Base-by-base conservation (phyloP, 2,888 invertebrate species). In the Synanthedon formicaeformis region DNA sequence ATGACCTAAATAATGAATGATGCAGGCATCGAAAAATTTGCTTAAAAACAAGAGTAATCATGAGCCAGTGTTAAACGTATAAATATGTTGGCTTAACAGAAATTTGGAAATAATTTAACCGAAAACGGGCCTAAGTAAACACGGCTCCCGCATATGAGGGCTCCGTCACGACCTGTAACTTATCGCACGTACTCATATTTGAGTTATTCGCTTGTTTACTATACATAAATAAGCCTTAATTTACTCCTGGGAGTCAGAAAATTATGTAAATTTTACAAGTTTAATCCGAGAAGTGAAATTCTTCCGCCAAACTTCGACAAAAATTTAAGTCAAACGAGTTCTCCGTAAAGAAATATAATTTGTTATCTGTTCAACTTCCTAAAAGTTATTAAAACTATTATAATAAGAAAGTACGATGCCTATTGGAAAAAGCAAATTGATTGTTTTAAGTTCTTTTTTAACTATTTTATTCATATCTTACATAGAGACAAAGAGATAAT, bases 91-190 rank as follows among this genome's bases (percentile, higher is more conserved):
- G 73, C 64, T 69, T 70, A 71, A 67, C 69, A 64, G 59, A 55
- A 55, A 53, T 62, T 66, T 66, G 67, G 73, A 74, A 78, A 78
- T 80, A 80, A 78, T 76, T 79, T 76, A 76, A 72, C 62, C 62
- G 65, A 55, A 53, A 59, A 62, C 60, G 60, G 71, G 65, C 78
- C 80, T 77, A 76, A 81, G 71, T 62, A 72, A 79, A 81, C 73
- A 76, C 61, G 66, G 65, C 62, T 64, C 67, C 66, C 51, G 27
- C 66, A 64, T 64, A 65, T 62, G 60, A 58, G 57, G 62, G 61
- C 55, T 55, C 55, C 64, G 63, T 67, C 66, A 65, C 41, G 52
- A 48, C 62, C 58, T 64, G 60, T 69, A 69, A 72, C 65, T 70
- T 78, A 75, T 75, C 69, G 64, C 67, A 62, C 62, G 63, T 49